These are phyloP conservation scores for Leucania comma DNA, from an alignment of 2,888 invertebrate genomes.

Conservation along the genomic window DNA sequence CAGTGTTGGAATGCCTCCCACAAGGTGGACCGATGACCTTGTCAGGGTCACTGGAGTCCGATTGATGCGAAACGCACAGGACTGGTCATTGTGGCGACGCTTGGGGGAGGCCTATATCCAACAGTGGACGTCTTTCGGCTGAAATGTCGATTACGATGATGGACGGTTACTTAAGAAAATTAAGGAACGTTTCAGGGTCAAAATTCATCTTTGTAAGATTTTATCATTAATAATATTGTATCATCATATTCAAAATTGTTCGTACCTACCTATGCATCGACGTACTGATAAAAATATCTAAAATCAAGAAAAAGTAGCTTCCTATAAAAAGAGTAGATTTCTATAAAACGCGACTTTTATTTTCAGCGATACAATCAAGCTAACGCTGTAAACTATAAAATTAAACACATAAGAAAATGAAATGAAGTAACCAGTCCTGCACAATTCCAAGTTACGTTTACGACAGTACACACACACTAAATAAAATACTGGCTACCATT, in stretches of 20 bases:
- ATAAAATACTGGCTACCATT: conserved; percentile 12
- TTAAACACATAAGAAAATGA: conserved; percentile 24
- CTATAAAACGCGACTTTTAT: conserved; percentile 2
- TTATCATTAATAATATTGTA: background rate
- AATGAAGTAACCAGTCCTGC: conserved; percentile 27
- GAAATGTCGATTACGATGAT: too few species aligned
- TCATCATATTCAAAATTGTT: too few species aligned
- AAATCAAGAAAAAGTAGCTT: background rate
- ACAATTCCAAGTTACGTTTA: conserved; percentile 29
- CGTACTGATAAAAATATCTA: background rate
- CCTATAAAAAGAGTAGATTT: too few species aligned
- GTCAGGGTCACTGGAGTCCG: too few species aligned
- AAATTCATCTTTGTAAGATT: background rate
- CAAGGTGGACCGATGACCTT: too few species aligned
- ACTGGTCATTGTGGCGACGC: too few species aligned
- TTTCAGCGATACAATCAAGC: background rate
- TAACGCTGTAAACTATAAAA: conserved; percentile 14
- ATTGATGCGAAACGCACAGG: too few species aligned
- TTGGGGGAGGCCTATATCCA: too few species aligned
- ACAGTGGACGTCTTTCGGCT: too few species aligned
- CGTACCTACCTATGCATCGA: background rate
- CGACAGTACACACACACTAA: conserved; percentile 14
- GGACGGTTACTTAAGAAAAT: too few species aligned
- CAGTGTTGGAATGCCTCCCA: too few species aligned
- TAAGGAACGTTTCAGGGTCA: background rate